Conservation (phyloP, 1,140 invertebrate genomes). For the Trinorchestia longiramus region DNA sequence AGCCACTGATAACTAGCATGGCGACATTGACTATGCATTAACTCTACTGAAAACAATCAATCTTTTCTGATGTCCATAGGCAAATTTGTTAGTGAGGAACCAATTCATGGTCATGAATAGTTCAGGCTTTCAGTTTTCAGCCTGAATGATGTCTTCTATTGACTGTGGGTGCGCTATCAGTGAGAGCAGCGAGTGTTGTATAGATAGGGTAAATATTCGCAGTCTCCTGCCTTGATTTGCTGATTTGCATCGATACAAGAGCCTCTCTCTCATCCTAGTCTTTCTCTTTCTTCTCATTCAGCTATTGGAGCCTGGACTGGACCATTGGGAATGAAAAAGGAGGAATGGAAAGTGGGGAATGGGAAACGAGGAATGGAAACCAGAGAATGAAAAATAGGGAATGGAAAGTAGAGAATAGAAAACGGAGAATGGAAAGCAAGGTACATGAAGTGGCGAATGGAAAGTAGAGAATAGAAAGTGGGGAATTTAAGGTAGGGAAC, state of each 20-base stretch:
- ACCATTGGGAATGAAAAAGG: too few relatives aligned
- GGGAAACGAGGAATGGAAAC: too few relatives aligned
- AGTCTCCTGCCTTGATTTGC: not conserved
- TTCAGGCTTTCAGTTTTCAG: not conserved
- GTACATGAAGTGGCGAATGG: too few relatives aligned
- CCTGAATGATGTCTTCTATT: not conserved
- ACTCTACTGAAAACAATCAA: not conserved
- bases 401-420: too few relatives aligned
- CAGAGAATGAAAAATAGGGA: too few relatives aligned
- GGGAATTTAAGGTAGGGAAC: too few relatives aligned
- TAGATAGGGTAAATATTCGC: not conserved
- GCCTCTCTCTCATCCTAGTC: not conserved
- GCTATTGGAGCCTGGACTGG: too few relatives aligned
- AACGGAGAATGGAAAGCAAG: too few relatives aligned
- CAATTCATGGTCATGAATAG: not conserved
- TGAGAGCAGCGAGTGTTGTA: not conserved
- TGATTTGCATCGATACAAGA: constrained; percentile 3
- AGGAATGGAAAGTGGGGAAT: too few relatives aligned
- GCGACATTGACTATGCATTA: not conserved
- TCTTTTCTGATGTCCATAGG: not conserved
- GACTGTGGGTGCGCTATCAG: not conserved
- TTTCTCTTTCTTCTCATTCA: not conserved
- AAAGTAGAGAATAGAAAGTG: too few relatives aligned
- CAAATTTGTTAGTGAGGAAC: not conserved
- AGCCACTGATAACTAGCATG: not conserved